Evolutionary conservation across 2,888 invertebrate genomes (phyloP), one percentile per base, ranked within the genome.

Genomic region (Nysson spinosus): DNA sequence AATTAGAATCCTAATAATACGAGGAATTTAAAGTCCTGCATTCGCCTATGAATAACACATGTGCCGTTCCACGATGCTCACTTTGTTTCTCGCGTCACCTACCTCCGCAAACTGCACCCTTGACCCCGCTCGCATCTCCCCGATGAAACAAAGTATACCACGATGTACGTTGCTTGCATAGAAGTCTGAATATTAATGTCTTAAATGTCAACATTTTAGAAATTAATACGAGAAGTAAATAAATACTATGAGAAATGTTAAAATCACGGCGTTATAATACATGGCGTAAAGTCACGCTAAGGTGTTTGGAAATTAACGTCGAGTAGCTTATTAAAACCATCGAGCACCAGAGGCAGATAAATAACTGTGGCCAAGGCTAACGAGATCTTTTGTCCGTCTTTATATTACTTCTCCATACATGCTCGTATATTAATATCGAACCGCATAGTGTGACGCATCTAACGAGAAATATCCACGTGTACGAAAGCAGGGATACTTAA

Each of bases 1-100:
- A 76, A 77, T 76, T 76, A 76, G 77, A 76, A 47, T 75, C 69
- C 64, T 69, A 74, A 77, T 77, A 77, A 76, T 74, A 77, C 75
- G 75, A 62, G 43, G 72, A 75, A 77, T 75, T 75, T 77, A 77
- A 74, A 75, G 74, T 73, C 65, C 52, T 55, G 55, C 44, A 9
- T 17, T 7, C 22, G 30, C 39, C 54, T 39, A 70, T 57, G 75
- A 71, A 75, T 72, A 75, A 74, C 75, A 58, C 60, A 75, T 75
- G 72, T 50, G 63, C 39, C 68, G 42, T 40, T 28, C 44, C 44
- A 44, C 4, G 51, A 39, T 19, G 19, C 20, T 39, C 37, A 9
- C 20, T 9, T 19, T 39, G 37, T 39, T 39, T 39, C n/a, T 39
- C 37, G 19, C 37, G n/a, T n/a, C n/a, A n/a, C n/a, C n/a, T n/a